These are phyloP conservation scores for Temnothorax ravouxi DNA, from an alignment of 2,888 invertebrate genomes.

Conservation along the genomic window DNA sequence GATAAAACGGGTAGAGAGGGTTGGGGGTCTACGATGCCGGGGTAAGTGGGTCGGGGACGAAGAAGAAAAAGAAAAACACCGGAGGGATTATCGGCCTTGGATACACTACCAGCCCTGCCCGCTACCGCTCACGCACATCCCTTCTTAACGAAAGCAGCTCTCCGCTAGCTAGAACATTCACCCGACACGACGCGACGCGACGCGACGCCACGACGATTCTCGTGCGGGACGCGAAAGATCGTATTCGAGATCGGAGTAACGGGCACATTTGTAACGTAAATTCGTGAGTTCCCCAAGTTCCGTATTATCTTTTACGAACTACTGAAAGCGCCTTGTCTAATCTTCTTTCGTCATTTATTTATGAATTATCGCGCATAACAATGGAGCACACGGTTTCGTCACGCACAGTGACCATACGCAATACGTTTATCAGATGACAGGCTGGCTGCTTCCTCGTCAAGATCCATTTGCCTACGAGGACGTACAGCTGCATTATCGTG, in stretches of 20 bases:
- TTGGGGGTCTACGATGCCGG: constrained; percentile 74
- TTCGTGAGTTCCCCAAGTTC: background rate
- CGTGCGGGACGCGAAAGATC: constrained; percentile 48
- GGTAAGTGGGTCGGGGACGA: constrained; percentile 77
- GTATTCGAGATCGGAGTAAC: background rate
- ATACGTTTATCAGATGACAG: constrained; percentile 70
- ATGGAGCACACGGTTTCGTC: constrained; percentile 11
- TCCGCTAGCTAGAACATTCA: constrained; percentile 66
- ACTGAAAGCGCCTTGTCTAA: background rate
- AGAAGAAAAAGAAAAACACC: constrained; percentile 83
- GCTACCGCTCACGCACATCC: constrained; percentile 44
- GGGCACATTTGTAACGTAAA: background rate
- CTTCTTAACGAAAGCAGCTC: constrained; percentile 71
- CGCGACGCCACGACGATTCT: constrained; percentile 65
- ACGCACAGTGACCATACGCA: constrained; percentile 54
- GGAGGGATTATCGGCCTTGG: constrained; percentile 83
- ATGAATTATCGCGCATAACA: constrained; percentile 16
- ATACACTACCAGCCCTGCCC: constrained; percentile 72
- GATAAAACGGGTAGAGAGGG: constrained; percentile 84
- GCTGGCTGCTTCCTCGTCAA: constrained; percentile 71
- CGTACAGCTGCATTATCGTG: constrained; percentile 73
- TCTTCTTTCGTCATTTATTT: background rate
- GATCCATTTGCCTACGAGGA: constrained; percentile 75
- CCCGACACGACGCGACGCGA: constrained; percentile 56
- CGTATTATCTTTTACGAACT: background rate